Percentiles rank a stretch among this genome's conserved stretches.
These are phyloP conservation scores for Orthosia gracilis DNA, from an alignment of 2,888 invertebrate genomes.

Conservation along the genomic window DNA sequence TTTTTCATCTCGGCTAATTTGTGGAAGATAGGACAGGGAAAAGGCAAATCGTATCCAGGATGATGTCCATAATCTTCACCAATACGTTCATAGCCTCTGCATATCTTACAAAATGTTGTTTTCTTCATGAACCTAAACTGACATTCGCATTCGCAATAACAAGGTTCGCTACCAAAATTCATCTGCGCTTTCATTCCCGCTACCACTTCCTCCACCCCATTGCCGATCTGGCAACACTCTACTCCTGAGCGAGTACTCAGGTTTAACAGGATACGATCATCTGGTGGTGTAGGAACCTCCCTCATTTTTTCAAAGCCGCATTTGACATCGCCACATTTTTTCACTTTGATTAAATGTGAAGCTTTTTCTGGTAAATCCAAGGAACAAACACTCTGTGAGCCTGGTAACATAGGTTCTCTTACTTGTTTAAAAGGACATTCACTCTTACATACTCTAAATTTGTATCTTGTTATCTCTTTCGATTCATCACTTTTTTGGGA, in stretches of 20 bases:
- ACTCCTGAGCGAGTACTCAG: slow-evolving; percentile 66
- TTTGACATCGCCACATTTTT: slow-evolving; percentile 75
- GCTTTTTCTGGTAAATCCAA: slow-evolving; percentile 74
- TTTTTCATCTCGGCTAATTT: slow-evolving; percentile 78
- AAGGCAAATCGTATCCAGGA: slow-evolving; percentile 71
- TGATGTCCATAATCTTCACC: slow-evolving; percentile 78
- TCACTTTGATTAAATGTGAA: slow-evolving; percentile 69
- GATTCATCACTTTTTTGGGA: slow-evolving; percentile 34
- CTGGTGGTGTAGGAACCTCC: slow-evolving; percentile 70
- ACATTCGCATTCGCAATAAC: slow-evolving; percentile 86
- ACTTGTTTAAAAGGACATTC: slow-evolving; percentile 67
- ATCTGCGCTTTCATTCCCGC: slow-evolving; percentile 77
- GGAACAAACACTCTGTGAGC: slow-evolving; percentile 69
- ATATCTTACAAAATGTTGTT: slow-evolving; percentile 84
- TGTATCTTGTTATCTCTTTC: slow-evolving; percentile 61
- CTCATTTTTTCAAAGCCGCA: slow-evolving; percentile 74
- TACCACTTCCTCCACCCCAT: slow-evolving; percentile 77
- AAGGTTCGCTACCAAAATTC: slow-evolving; percentile 77
- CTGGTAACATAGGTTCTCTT: slow-evolving; percentile 49
- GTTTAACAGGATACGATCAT: slow-evolving; percentile 77
- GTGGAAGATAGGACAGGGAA: slow-evolving; percentile 85
- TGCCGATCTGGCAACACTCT: slow-evolving; percentile 73
- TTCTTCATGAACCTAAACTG: slow-evolving; percentile 82
- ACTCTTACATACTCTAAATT: slow-evolving; percentile 71
- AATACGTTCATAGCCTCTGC: slow-evolving; percentile 82